phyloP scores from a whole-genome alignment of 2,888 invertebrate genomes.

The Netelia fuscicornis region DNA sequence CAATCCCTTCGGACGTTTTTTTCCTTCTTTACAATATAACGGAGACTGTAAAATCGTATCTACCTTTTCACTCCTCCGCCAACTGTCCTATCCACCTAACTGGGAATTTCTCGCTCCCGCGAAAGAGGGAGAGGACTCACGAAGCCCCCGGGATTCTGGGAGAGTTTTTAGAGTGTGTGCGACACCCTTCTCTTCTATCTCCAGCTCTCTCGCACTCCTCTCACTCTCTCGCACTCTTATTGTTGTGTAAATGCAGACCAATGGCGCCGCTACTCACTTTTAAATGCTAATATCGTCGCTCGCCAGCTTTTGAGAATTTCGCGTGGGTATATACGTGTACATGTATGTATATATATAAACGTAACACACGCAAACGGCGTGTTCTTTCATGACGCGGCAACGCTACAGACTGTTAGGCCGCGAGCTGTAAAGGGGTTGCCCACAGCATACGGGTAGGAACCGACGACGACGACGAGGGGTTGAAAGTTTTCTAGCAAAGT shows the following conservation, averaged over 20 bases:
- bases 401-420: slow-evolving; percentile 29
- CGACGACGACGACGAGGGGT: slow-evolving; percentile 47
- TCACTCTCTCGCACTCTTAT: slow-evolving; percentile 78
- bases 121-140: slow-evolving; percentile 70
- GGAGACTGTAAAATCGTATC: slow-evolving; percentile 55
- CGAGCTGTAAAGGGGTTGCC: slow-evolving; percentile 64
- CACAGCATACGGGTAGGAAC: slow-evolving; percentile 49
- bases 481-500: slow-evolving; percentile 57
- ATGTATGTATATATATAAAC: slow-evolving; percentile 4
- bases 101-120: slow-evolving; percentile 70
- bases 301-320: slow-evolving; percentile 81
- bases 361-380: slow-evolving; percentile 3
- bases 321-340: slow-evolving; percentile 45
- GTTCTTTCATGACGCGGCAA: slow-evolving; percentile 14
- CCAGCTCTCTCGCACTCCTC: slow-evolving; percentile 75
- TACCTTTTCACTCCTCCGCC: slow-evolving; percentile 58
- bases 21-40: slow-evolving; percentile 51
- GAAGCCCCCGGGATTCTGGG: slow-evolving; percentile 80
- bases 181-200: slow-evolving; percentile 19
- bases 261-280: slow-evolving; percentile 83
- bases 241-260: slow-evolving; percentile 84
- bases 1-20: slow-evolving; percentile 47
- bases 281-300: slow-evolving; percentile 82
- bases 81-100: slow-evolving; percentile 69
- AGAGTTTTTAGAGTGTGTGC: slow-evolving; percentile 82